Evolutionary conservation across 2,888 invertebrate genomes (phyloP), one percentile per base, ranked within the genome.

Genomic region (Patella pellucida): DNA sequence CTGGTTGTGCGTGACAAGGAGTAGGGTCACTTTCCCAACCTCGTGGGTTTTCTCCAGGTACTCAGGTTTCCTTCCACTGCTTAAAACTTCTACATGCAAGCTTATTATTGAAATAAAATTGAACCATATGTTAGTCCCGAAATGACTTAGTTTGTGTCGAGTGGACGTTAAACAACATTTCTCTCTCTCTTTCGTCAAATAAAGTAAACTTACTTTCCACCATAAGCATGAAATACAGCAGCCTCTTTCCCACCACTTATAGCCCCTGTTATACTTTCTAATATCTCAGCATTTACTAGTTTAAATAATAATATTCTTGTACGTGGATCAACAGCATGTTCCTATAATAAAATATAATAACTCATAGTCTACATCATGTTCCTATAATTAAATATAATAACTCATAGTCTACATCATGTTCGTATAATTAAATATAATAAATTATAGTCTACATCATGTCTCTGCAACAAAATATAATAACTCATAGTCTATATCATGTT

Each of bases 211-310:
- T 86, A 92, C 92, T 83, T 84, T 78, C 93, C 93, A 54, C 93
- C 93, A 72, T 84, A 86, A 3, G 92, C 93, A 84, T 93, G 92
- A 67, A 93, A 89, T 5, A 93, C 92, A 51, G 92, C 91, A 3
- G 93, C 91, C 83, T 93, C 93, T 85, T 94, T 94, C 62, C 94
- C 94, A 12, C 93, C 92, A 76, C 93, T 92, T 77, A 94, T 91
- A 71, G 92, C 90, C 1, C 93, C 93, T 84, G 92, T 92, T 2
- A 94, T 88, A 14, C 90, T 87, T 54, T 93, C 92, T 79, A 94
- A 87, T 3, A 92, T 86, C 2, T 92, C 92, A 79, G 88, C 90
- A 86, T 93, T 93, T 54, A 93, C 90, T 86, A 93, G 86, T 85
- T 93, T 93, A 86, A 92, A 93, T 69, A 94, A 86, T 51, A 92